These are phyloP conservation scores for Gobiocypris rarus DNA, from an alignment of 2,113 vertebrate species.

Conservation along the genomic window DNA sequence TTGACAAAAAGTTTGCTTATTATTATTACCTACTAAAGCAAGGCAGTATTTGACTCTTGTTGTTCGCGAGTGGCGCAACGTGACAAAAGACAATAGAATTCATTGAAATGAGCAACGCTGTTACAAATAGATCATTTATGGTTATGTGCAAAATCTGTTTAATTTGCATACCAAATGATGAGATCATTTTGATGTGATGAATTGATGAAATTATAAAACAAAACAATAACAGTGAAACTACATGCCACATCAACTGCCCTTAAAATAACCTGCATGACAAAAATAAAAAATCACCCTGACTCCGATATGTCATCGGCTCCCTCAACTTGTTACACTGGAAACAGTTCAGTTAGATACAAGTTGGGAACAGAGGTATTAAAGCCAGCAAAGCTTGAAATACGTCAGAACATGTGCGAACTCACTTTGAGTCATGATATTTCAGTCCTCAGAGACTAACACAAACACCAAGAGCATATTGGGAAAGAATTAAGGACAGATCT, in stretches of 20 bases:
- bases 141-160: not conserved
- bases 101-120: too few relatives aligned
- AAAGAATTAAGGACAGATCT: slow-evolving; percentile 75
- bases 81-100: too few relatives aligned
- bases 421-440: slow-evolving; percentile 68
- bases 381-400: slow-evolving; percentile 65
- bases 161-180: too few relatives aligned
- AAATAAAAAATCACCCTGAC: too few relatives aligned
- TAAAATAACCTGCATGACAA: too few relatives aligned
- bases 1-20: too few relatives aligned
- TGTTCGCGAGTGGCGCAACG: too few relatives aligned
- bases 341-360: slow-evolving; percentile 63
- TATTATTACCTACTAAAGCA: too few relatives aligned
- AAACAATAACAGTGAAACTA: not conserved
- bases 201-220: not conserved
- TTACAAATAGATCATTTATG: not conserved
- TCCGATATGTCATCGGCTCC: not conserved
- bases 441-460: slow-evolving; percentile 68
- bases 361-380: slow-evolving; percentile 58
- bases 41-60: too few relatives aligned
- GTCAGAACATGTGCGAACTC: slow-evolving; percentile 77
- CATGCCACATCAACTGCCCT: not conserved
- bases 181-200: too few relatives aligned
- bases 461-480: slow-evolving; percentile 76
- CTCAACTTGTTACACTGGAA: slow-evolving; percentile 52